phyloP scores from a whole-genome alignment of 2,888 invertebrate species.

The Apotomis capreana region DNA sequence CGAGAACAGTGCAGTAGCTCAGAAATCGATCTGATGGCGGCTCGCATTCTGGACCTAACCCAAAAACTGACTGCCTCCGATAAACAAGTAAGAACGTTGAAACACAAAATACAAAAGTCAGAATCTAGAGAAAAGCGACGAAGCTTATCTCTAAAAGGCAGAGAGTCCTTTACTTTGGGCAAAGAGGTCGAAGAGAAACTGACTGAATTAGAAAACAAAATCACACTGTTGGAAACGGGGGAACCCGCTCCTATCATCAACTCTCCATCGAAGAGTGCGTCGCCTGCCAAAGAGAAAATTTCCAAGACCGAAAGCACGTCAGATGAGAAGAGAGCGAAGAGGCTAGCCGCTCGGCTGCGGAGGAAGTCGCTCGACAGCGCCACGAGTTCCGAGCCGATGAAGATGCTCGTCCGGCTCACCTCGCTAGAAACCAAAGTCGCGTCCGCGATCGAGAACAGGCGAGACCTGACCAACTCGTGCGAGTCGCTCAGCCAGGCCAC shows the following conservation, averaged over 20 bases:
- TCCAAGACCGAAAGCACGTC: constrained; percentile 76
- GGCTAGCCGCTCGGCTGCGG: constrained; percentile 84
- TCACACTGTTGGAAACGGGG: constrained; percentile 85
- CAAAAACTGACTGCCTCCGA: constrained; percentile 91
- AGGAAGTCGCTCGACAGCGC: constrained; percentile 91
- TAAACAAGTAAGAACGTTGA: constrained; percentile 90
- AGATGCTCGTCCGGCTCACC: constrained; percentile 89
- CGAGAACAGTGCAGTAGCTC: constrained; percentile 86
- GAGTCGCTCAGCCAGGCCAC: constrained; percentile 81
- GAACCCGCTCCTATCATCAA: constrained; percentile 74
- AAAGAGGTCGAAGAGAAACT: constrained; percentile 94
- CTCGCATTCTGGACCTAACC: constrained; percentile 92
- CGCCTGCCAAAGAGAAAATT: constrained; percentile 81
- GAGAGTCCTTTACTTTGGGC: constrained; percentile 90
- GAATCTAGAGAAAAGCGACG: constrained; percentile 91
- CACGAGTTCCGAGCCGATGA: constrained; percentile 90
- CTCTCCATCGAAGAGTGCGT: constrained; percentile 80
- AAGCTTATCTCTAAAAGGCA: constrained; percentile 91
- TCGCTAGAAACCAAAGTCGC: constrained; percentile 91
- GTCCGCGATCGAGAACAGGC: constrained; percentile 79
- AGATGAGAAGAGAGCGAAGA: constrained; percentile 79
- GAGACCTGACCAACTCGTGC: constrained; percentile 80
- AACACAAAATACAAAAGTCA: constrained; percentile 90
- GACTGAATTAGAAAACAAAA: constrained; percentile 90
- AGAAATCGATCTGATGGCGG: constrained; percentile 91